Conservation (phyloP, 2,113 vertebrate species). For the Cnemophilus loriae region DNA sequence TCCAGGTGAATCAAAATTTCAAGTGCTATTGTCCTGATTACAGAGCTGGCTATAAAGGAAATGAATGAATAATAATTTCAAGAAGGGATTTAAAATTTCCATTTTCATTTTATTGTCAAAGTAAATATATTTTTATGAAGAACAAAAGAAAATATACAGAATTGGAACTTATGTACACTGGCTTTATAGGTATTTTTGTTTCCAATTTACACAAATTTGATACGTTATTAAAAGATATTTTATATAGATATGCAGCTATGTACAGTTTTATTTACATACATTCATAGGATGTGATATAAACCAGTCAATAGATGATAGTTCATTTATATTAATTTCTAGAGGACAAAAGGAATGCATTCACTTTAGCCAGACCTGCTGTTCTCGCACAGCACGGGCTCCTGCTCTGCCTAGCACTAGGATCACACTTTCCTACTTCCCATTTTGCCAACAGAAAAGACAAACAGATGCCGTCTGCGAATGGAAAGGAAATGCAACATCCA, state of each 20-base stretch:
- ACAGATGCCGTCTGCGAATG: constrained; percentile 3
- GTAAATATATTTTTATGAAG: constrained; percentile 92
- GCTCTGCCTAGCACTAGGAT: constrained; percentile 23
- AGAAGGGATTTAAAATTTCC: constrained; percentile 57
- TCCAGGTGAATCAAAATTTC: background rate
- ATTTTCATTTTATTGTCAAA: constrained; percentile 90
- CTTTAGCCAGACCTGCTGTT: constrained; percentile 49
- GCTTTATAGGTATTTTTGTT: constrained; percentile 75
- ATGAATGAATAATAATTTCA: background rate
- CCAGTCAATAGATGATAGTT: constrained; percentile 81
- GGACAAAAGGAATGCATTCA: constrained; percentile 84
- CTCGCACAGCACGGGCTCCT: background rate
- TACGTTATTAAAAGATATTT: constrained; percentile 84
- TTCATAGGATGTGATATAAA: constrained; percentile 94
- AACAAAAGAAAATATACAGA: constrained; percentile 87
- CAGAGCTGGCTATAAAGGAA: background rate
- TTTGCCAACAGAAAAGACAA: constrained; percentile 52
- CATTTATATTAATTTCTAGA: constrained; percentile 81
- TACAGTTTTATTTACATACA: constrained; percentile 94
- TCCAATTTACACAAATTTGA: constrained; percentile 82
- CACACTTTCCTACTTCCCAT: constrained; percentile 27
- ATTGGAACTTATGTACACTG: constrained; percentile 80
- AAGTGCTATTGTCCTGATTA: background rate
- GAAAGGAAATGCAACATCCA: constrained; percentile 56
- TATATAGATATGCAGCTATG: constrained; percentile 79